phyloP scores from a whole-genome alignment of 2,113 vertebrate genomes.

The Macrotus californicus region DNA sequence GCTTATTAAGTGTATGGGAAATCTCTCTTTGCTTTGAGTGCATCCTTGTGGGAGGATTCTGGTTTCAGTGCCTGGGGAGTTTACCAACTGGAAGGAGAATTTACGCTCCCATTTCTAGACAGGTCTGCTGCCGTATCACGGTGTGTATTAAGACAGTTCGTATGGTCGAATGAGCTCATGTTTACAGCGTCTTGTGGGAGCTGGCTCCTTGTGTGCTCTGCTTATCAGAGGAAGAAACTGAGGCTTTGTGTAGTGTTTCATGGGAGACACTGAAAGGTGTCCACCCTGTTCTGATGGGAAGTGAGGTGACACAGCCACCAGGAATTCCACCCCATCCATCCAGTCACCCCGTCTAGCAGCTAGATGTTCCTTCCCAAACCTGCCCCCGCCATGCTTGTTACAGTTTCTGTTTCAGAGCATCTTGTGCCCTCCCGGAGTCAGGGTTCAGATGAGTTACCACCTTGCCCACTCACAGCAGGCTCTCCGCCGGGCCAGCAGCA shows the following conservation, averaged over 20 bases:
- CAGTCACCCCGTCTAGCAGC: background rate
- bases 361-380: background rate
- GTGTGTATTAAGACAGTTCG: background rate
- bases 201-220: background rate
- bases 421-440: rapidly evolving
- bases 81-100: background rate
- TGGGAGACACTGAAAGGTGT: background rate
- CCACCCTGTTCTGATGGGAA: conserved; percentile 57
- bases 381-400: background rate
- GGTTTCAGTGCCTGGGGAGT: background rate
- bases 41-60: background rate
- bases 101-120: background rate
- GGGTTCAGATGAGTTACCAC: rapidly evolving
- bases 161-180: background rate
- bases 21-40: background rate
- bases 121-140: rapidly evolving
- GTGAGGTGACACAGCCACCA: background rate
- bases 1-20: background rate
- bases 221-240: conserved; percentile 41
- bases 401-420: background rate
- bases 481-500: rapidly evolving
- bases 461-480: background rate
- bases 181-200: background rate
- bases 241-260: conserved; percentile 30
- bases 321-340: conserved; percentile 3